Percentiles rank a stretch among this genome's conserved stretches.
phyloP scores from a whole-genome alignment of 2,797 vertebrate genomes.

The Carcharodon carcharias region DNA sequence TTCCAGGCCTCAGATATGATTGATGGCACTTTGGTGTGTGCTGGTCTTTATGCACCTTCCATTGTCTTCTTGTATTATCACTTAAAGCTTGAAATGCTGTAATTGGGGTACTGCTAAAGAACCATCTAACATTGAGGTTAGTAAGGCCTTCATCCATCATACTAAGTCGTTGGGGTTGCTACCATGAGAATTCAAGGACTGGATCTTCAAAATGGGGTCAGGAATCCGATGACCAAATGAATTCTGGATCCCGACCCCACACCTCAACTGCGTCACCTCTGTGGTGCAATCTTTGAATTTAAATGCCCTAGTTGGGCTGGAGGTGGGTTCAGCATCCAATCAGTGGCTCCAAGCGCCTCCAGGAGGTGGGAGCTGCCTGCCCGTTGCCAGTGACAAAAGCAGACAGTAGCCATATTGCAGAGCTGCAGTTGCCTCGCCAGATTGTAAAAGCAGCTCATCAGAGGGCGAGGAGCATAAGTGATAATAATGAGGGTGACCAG shows the following conservation, averaged over 20 bases:
- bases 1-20: background rate
- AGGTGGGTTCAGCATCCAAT: background rate
- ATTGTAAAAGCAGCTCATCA: background rate
- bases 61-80: background rate
- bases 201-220: too few relatives aligned
- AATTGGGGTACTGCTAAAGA: background rate
- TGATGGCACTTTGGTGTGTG: background rate
- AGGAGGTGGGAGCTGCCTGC: background rate
- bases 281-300: background rate
- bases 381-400: background rate
- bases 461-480: background rate
- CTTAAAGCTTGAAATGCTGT: background rate
- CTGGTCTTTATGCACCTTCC: background rate
- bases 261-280: background rate
- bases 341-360: background rate
- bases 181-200: background rate
- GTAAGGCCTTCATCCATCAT: background rate
- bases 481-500: background rate
- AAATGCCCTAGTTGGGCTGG: background rate
- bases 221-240: background rate
- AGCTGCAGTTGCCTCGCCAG: background rate
- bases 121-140: background rate
- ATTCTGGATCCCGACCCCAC: background rate
- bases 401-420: background rate
- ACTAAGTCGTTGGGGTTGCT: background rate